These are phyloP conservation scores for Castor canadensis DNA, from an alignment of 2,113 vertebrate species.

Conservation along the genomic window DNA sequence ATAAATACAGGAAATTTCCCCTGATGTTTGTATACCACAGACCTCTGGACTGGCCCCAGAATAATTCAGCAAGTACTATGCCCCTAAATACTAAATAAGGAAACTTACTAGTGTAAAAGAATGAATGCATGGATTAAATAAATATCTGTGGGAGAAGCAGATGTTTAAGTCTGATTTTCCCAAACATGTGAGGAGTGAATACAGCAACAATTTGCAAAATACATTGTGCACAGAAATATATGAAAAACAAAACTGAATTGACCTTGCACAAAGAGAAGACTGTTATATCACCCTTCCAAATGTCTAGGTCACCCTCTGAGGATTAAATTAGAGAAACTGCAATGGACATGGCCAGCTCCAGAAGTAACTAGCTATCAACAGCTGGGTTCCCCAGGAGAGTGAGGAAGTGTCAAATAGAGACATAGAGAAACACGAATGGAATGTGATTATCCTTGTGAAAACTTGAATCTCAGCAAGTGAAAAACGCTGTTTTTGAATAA, in stretches of 20 bases:
- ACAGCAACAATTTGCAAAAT: neutral
- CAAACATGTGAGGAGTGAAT: neutral
- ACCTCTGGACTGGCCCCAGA: conserved; percentile 56
- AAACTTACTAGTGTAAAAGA: conserved; percentile 55
- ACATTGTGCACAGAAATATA: neutral
- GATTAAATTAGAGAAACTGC: neutral
- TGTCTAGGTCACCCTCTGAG: neutral
- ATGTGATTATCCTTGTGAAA: neutral
- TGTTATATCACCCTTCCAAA: neutral
- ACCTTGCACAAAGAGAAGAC: neutral
- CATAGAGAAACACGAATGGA: neutral
- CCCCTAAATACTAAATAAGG: conserved; percentile 44
- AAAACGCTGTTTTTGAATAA: conserved; percentile 6
- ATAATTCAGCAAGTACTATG: conserved; percentile 58
- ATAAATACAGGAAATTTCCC: conserved; percentile 70
- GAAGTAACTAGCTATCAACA: neutral
- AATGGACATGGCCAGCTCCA: neutral
- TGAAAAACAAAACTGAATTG: neutral
- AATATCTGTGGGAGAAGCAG: neutral
- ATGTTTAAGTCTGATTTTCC: neutral
- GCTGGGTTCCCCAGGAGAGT: neutral
- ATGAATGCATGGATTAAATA: conserved; percentile 44
- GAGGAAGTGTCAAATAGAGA: neutral
- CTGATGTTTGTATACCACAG: conserved; percentile 49
- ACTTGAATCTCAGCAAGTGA: neutral